A percentile compares a stretch with the other conserved stretches of the same genome.
phyloP scores from a whole-genome alignment of 1,140 invertebrate species.

The Drosophila chauvacae region DNA sequence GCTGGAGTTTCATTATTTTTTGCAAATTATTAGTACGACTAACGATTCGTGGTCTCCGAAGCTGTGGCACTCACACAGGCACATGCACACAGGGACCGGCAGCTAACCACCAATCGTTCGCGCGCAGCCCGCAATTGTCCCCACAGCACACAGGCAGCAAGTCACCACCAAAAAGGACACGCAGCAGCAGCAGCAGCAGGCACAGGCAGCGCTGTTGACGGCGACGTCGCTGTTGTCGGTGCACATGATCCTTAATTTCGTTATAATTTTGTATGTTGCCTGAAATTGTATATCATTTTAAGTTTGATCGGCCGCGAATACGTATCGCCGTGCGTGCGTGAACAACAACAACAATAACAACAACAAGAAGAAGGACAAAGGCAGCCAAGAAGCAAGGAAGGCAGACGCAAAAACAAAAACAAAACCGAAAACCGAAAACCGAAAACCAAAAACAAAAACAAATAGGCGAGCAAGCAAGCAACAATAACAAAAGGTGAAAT shows the following conservation, averaged over 20 bases:
- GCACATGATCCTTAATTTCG: slow-evolving; percentile 85
- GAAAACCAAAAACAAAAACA: slow-evolving; percentile 14
- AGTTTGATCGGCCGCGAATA: slow-evolving; percentile 85
- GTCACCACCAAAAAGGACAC: slow-evolving; percentile 40
- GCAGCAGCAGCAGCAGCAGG: slow-evolving; percentile 18
- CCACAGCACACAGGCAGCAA: slow-evolving; percentile 28
- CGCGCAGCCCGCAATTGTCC: slow-evolving; percentile 77
- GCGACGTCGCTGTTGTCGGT: slow-evolving; percentile 47
- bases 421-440: slow-evolving; percentile 7
- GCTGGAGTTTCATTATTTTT: slow-evolving; percentile 76
- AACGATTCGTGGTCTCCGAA: slow-evolving; percentile 81
- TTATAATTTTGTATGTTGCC: slow-evolving; percentile 84
- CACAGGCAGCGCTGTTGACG: slow-evolving; percentile 4
- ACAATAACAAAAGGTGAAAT: slow-evolving; percentile 17
- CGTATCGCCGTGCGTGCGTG: slow-evolving; percentile 77
- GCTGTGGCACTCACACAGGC: slow-evolving; percentile 8
- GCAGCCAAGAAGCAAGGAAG: slow-evolving; percentile 4
- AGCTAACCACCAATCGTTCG: slow-evolving; percentile 80
- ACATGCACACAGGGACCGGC: slow-evolving; percentile 6
- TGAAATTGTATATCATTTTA: slow-evolving; percentile 85
- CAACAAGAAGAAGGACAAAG: background rate
- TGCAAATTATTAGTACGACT: slow-evolving; percentile 83
- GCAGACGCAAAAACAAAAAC: slow-evolving; percentile 8
- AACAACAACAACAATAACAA: slow-evolving; percentile 27
- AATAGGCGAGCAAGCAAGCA: background rate